Evolutionary conservation across 2,888 invertebrate genomes (phyloP), one percentile per base, ranked within the genome.

Genomic region (Craniophora ligustri): DNA sequence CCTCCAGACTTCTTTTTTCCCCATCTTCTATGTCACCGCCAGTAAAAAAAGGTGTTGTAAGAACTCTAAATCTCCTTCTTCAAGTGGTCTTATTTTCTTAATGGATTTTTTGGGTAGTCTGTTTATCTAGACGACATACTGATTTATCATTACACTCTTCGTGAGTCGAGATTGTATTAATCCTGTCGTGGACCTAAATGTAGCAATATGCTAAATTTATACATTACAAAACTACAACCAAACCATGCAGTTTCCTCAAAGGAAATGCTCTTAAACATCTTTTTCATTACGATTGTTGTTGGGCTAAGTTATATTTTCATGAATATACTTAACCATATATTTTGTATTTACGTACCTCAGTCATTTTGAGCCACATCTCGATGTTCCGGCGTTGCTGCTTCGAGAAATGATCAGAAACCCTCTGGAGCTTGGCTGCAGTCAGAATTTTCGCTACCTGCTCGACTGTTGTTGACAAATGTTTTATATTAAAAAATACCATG

Each of bases 391-490:
- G 96, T 94, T 99, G 99, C 85, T 98, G 98, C 95, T 98, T 99
- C 94, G 98, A 97, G 96, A 99, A 98, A 96, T 98, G 98, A 95
- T 99, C 98, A 96, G 98, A 98, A 92, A 98, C 98, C 94, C 98
- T 98, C 96, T 98, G 98, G 94, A 98, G 98, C 94, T 96, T 97
- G 92, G 98, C 98, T 88, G 97, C 97, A 86, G 95, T 95, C 95
- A 98, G 98, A 91, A 99, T 98, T 95, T 97, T 97, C 95, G 98
- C 98, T 95, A 99, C 98, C 96, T 98, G 98, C 96, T 97, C 97
- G 96, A 98, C 98, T 98, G 86, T 77, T 72, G 72, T 82, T 74
- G 61, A 84, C 78, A 83, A 77, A 75, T 56, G n/a, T 62, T 57
- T 53, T 51, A 42, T 36, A 36, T 61, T 68, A 64, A 45, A 49